Conservation (phyloP, 2,888 invertebrate species). For the Saturnia pavonia region DNA sequence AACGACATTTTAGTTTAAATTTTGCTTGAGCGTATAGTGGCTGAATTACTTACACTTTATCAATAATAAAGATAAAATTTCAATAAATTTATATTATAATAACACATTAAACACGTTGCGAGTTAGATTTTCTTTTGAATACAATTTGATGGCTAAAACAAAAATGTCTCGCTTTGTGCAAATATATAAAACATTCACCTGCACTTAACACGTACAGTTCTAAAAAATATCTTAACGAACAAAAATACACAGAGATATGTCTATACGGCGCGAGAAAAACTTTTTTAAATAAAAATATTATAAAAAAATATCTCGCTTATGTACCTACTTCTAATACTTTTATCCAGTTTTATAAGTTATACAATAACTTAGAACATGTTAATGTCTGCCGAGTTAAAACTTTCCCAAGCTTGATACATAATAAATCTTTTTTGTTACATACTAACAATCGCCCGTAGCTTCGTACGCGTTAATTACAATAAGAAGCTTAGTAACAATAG, state of each 20-base stretch:
- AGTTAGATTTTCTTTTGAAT: too few species aligned
- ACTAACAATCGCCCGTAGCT: too few species aligned
- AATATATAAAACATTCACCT: not conserved
- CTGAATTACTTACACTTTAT: too few species aligned
- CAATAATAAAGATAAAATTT: too few species aligned
- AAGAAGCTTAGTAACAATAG: too few species aligned
- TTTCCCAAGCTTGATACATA: not conserved
- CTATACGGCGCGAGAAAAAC: constrained; percentile 3
- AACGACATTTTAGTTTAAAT: too few species aligned
- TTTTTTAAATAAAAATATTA: not conserved
- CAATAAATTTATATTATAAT: too few species aligned
- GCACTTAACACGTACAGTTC: not conserved
- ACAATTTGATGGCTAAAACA: too few species aligned
- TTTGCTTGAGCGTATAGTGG: too few species aligned
- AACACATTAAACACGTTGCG: too few species aligned
- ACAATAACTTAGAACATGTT: constrained; percentile 17
- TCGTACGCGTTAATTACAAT: too few species aligned
- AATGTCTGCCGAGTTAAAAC: constrained; percentile 4
- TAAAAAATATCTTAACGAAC: not conserved
- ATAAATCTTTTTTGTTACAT: not conserved
- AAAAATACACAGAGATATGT: not conserved
- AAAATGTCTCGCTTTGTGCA: not conserved
- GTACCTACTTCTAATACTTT: constrained; percentile 7
- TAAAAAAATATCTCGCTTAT: not conserved
- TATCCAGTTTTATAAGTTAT: constrained; percentile 10